phyloP scores from a whole-genome alignment of 2,888 invertebrate genomes.

The Polyploca ridens region DNA sequence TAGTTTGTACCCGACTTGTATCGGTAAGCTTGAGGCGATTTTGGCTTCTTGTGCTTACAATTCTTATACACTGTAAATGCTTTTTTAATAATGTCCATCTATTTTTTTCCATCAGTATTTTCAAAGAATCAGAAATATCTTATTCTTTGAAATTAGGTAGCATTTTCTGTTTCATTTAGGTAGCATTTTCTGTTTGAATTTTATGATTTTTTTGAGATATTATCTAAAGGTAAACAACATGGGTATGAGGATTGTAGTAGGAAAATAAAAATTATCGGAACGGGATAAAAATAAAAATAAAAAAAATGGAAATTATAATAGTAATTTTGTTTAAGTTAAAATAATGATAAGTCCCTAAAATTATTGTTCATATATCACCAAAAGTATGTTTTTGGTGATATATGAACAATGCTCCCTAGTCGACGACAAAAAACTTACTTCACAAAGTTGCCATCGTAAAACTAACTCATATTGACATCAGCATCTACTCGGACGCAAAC shows the following conservation, averaged over 20 bases:
- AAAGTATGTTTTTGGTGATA: too few species aligned
- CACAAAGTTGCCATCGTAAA: background rate
- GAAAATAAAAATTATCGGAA: too few species aligned
- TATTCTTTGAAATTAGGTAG: too few species aligned
- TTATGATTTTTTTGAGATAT: too few species aligned
- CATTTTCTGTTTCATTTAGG: too few species aligned
- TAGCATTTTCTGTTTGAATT: too few species aligned
- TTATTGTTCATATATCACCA: too few species aligned
- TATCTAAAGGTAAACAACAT: background rate
- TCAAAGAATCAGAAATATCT: background rate
- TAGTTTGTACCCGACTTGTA: constrained; percentile 2
- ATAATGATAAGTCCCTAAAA: too few species aligned
- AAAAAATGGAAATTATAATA: too few species aligned
- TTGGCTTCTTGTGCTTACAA: background rate
- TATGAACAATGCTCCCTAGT: background rate
- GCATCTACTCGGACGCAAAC: background rate
- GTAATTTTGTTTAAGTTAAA: too few species aligned
- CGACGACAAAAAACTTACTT: background rate
- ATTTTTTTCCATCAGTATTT: background rate
- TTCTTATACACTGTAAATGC: background rate
- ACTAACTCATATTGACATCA: background rate
- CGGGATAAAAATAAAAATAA: too few species aligned
- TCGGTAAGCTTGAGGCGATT: background rate
- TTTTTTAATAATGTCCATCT: background rate
- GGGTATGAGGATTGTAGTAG: background rate